Percentiles rank a stretch among this genome's conserved stretches.
Conservation (phyloP, 2,797 vertebrate species). For the Pteropus rufus region DNA sequence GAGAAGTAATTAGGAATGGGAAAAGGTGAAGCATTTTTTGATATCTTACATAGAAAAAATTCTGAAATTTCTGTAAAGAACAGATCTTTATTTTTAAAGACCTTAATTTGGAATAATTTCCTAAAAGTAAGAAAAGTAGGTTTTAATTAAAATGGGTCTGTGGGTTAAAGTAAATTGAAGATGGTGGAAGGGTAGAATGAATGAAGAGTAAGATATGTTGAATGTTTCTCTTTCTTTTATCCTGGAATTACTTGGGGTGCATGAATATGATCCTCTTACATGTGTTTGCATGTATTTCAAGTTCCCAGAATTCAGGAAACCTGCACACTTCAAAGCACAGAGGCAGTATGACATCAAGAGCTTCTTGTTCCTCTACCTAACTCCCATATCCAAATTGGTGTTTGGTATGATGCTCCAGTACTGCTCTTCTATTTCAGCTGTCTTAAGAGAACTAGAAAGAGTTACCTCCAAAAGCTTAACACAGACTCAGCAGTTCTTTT, state of each 20-base stretch:
- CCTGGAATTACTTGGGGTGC: not conserved
- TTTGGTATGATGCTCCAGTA: no score
- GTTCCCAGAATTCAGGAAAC: not conserved
- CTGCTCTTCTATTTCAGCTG: not conserved
- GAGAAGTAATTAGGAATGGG: not conserved
- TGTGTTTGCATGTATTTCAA: not conserved
- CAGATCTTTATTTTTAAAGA: not conserved
- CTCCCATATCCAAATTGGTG: no score
- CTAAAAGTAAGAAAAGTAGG: not conserved
- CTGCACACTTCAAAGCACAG: not conserved
- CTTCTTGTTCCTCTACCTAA: not conserved
- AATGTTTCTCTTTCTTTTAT: not conserved
- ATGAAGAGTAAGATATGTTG: not conserved
- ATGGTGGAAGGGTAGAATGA: not conserved
- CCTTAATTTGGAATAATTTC: not conserved
- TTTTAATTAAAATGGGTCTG: not conserved
- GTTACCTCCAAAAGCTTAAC: not conserved
- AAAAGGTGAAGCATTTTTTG: not conserved
- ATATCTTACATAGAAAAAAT: not conserved
- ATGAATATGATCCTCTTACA: not conserved
- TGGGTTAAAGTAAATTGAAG: not conserved
- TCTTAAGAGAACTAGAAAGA: not conserved
- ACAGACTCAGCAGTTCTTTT: not conserved
- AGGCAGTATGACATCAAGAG: no score
- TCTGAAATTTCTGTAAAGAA: not conserved